Conservation (phyloP, 2,888 invertebrate genomes). For the Synergus umbraculus region DNA sequence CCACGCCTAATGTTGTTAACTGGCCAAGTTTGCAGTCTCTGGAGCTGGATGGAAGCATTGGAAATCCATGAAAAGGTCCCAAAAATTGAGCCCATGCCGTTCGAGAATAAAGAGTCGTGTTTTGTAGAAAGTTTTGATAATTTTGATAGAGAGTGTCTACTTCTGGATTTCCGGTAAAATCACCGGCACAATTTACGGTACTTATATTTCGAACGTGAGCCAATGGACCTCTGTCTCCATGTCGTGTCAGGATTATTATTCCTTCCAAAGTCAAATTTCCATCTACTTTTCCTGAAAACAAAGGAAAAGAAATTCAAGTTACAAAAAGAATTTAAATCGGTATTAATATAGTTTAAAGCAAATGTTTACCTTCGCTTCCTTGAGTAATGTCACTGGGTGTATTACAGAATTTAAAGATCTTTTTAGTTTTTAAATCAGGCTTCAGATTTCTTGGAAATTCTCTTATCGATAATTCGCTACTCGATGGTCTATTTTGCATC, state of each 20-base stretch:
- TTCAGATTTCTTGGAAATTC: slow-evolving; percentile 79
- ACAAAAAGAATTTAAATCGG: background rate
- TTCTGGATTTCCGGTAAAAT: slow-evolving; percentile 68
- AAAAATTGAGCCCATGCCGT: slow-evolving; percentile 85
- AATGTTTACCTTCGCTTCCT: slow-evolving; percentile 85
- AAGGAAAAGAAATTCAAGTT: slow-evolving; percentile 21
- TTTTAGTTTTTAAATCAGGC: slow-evolving; percentile 82
- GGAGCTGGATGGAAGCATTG: slow-evolving; percentile 83
- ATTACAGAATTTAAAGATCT: slow-evolving; percentile 85
- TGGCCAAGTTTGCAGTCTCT: slow-evolving; percentile 90
- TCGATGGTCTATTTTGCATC: slow-evolving; percentile 74
- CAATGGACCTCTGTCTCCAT: slow-evolving; percentile 93
- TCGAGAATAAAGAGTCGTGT: slow-evolving; percentile 67
- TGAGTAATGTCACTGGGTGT: slow-evolving; percentile 84
- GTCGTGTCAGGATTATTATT: slow-evolving; percentile 87
- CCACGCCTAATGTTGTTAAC: slow-evolving; percentile 89
- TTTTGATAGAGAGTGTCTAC: slow-evolving; percentile 68
- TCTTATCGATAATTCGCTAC: slow-evolving; percentile 76
- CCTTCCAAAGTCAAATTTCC: slow-evolving; percentile 84
- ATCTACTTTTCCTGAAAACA: slow-evolving; percentile 76
- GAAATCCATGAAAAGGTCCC: slow-evolving; percentile 92
- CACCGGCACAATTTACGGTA: slow-evolving; percentile 86
- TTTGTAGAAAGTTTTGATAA: slow-evolving; percentile 70
- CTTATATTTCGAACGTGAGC: slow-evolving; percentile 89
- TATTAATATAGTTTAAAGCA: background rate